A percentile compares a stretch with the other conserved stretches of the same genome.
These are phyloP conservation scores for Alloscopus bannaensis DNA, from an alignment of 2,888 invertebrate species.

Conservation along the genomic window DNA sequence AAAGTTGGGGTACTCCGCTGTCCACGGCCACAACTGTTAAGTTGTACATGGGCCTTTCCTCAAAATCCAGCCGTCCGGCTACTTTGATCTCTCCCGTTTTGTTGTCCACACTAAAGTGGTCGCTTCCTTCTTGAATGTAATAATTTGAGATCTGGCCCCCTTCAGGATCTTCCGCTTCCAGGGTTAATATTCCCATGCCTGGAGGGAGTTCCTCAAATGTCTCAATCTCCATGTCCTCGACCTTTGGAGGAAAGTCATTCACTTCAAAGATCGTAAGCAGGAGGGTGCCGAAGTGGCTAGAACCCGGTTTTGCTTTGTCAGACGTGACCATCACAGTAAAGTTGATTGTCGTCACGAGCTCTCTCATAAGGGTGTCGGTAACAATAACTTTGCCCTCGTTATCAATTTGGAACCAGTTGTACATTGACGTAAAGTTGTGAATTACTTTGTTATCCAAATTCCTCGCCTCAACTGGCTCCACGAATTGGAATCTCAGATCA, in stretches of 20 bases:
- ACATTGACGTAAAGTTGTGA: slow-evolving; percentile 47
- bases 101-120: slow-evolving; percentile 88
- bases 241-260: slow-evolving; percentile 80
- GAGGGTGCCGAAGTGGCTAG: slow-evolving; percentile 78
- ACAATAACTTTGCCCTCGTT: slow-evolving; percentile 81
- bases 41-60: slow-evolving; percentile 84
- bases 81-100: slow-evolving; percentile 84
- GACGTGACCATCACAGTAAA: slow-evolving; percentile 89
- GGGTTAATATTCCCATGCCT: slow-evolving; percentile 86
- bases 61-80: slow-evolving; percentile 83
- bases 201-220: slow-evolving; percentile 89
- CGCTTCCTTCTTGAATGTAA: slow-evolving; percentile 81
- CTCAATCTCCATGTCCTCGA: slow-evolving; percentile 81
- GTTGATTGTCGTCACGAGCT: slow-evolving; percentile 84
- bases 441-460: slow-evolving; percentile 70
- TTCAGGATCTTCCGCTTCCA: slow-evolving; percentile 84
- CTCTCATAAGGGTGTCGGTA: slow-evolving; percentile 80
- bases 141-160: slow-evolving; percentile 90
- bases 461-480: slow-evolving; percentile 68
- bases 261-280: slow-evolving; percentile 80
- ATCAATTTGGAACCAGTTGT: slow-evolving; percentile 73
- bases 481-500: slow-evolving; percentile 65
- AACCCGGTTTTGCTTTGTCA: slow-evolving; percentile 80
- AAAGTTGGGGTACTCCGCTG: slow-evolving; percentile 89
- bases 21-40: slow-evolving; percentile 90